These are phyloP conservation scores for Cephalopholis sonnerati DNA, from an alignment of 2,113 vertebrate genomes.

Conservation along the genomic window DNA sequence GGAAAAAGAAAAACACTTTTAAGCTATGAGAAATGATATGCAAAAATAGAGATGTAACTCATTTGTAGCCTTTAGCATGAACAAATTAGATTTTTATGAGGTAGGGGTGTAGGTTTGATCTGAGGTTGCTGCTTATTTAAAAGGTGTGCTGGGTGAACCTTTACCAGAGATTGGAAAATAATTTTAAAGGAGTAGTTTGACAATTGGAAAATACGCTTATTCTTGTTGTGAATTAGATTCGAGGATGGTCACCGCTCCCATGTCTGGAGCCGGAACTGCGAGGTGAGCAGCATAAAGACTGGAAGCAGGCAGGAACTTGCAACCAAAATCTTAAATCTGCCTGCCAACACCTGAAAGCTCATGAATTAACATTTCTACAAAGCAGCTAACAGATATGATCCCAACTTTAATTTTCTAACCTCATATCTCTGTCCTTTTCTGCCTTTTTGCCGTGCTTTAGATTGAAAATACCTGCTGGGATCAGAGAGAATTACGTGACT, in stretches of 20 bases:
- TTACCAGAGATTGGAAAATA: constrained; percentile 7
- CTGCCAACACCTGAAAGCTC: neutral
- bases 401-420: no score
- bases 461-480: no score
- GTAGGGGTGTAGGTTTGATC: constrained; percentile 41
- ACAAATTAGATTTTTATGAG: constrained; percentile 59
- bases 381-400: no score
- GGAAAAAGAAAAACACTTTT: constrained; percentile 40
- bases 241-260: neutral
- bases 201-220: neutral
- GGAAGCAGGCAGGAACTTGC: neutral
- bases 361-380: no score
- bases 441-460: no score
- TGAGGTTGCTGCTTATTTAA: constrained; percentile 31
- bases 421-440: no score
- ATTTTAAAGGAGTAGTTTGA: constrained; percentile 33
- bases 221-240: neutral
- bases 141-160: constrained; percentile 26
- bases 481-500: no score
- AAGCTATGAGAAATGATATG: constrained; percentile 68
- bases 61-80: constrained; percentile 78
- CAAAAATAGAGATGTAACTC: constrained; percentile 49
- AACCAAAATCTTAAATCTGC: neutral
- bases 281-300: neutral
- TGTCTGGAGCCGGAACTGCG: neutral